Base-by-base conservation (phyloP, 2,888 invertebrate genomes). In the Eupithecia insigniata region DNA sequence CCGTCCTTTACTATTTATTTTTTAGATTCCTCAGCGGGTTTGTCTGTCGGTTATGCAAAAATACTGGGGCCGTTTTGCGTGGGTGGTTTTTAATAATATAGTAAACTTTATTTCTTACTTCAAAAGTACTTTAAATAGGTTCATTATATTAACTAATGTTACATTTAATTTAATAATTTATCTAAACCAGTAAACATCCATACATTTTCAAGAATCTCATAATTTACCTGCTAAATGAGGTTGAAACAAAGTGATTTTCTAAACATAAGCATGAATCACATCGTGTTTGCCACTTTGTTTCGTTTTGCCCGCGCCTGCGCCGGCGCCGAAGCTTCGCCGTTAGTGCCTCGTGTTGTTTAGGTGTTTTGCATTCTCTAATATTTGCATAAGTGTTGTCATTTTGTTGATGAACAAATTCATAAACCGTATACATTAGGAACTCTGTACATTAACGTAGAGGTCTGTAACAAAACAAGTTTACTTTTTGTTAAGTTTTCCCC, bases 251-350 rank as follows among this genome's bases (percentile, higher is more conserved):
- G 74, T 79, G 83, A 82, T 84, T 83, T 83, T 83, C 84, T 84
- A 85, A 85, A 85, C 85, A 84, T 82, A 82, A 82, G 77, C 81
- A 86, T 85, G 86, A 72, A 72, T 75, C 75, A 73, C 67, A 70
- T 74, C 74, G 73, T 75, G 74, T 68, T 75, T 73, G 77, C 79
- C 73, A 79, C 77, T 79, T 79, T 79, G 77, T 76, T 77, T 76
- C 76, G 73, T 72, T 76, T 74, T 72, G 77, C 65, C 32, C 64
- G 67, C 78, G 75, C 74, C 72, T 73, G 75, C 78, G 76, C 75
- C 75, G 66, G 67, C 68, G 39, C n/a, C 75, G 66, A 67, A 66
- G 39, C 51, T 22, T n/a, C 10, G 51, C 72, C 73, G 74, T 76
- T 76, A 71, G n/a, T 34, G 70, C 69, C 64, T 71, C 64, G 66